Evolutionary conservation across 2,113 vertebrate species (phyloP).

Genomic region (Coreoperca whiteheadi): DNA sequence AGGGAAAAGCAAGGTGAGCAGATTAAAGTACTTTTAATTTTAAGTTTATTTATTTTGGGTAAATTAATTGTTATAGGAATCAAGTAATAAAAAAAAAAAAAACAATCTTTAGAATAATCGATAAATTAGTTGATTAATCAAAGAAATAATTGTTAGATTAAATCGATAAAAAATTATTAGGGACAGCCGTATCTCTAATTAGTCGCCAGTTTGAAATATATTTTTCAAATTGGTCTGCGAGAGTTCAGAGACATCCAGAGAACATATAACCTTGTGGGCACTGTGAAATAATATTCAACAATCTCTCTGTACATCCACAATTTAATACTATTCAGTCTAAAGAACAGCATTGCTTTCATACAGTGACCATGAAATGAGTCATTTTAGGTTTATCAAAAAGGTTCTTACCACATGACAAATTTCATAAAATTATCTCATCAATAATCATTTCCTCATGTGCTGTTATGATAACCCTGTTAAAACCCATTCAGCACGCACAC

Average conservation of each 20-base stretch:
- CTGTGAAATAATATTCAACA: neutral
- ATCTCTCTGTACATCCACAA: neutral
- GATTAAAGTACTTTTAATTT: too few relatives aligned
- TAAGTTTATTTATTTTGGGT: too few relatives aligned
- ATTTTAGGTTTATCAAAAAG: neutral
- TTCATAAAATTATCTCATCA: neutral
- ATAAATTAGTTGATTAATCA: too few relatives aligned
- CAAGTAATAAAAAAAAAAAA: too few relatives aligned
- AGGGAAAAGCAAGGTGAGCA: too few relatives aligned
- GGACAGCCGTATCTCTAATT: neutral
- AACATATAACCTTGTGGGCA: neutral
- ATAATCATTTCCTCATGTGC: neutral
- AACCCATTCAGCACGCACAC: neutral
- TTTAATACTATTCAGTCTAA: neutral
- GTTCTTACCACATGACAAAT: neutral
- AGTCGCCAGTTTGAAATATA: neutral
- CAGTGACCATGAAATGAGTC: neutral
- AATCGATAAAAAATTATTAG: too few relatives aligned
- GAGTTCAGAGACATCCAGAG: constrained; percentile 3
- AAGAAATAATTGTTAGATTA: too few relatives aligned
- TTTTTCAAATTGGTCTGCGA: neutral
- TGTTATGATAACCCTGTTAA: neutral
- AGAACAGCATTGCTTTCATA: neutral
- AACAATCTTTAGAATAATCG: too few relatives aligned
- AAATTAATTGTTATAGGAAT: too few relatives aligned